phyloP scores from a whole-genome alignment of 1,140 invertebrate genomes.

The Drosophila lowei region DNA sequence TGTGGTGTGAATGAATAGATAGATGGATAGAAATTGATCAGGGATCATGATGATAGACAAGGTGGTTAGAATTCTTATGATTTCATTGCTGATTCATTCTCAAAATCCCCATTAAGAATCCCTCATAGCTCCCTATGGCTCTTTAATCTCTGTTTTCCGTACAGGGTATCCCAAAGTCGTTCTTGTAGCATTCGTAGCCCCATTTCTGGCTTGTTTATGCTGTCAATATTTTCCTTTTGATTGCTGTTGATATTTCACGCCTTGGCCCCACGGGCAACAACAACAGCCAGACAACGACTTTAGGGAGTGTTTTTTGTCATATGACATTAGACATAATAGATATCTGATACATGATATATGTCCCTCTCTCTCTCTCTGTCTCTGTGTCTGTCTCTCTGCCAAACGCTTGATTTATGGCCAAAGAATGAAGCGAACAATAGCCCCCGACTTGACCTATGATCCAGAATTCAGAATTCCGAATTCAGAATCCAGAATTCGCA shows the following conservation, averaged over 20 bases:
- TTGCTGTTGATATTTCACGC: conserved; percentile 75
- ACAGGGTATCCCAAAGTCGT: conserved; percentile 35
- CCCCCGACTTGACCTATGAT: conserved; percentile 46
- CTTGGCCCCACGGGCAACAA: conserved; percentile 47
- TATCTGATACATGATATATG: conserved; percentile 43
- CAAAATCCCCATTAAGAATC: too few relatives aligned
- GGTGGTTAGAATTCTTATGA: too few relatives aligned
- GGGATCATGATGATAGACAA: too few relatives aligned
- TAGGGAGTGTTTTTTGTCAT: conserved; percentile 56
- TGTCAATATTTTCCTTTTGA: conserved; percentile 73
- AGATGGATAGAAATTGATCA: neutral
- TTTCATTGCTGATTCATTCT: neutral
- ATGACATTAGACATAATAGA: conserved; percentile 63
- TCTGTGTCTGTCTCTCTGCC: conserved; percentile 1
- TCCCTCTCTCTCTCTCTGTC: neutral
- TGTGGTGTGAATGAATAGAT: neutral
- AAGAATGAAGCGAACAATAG: conserved; percentile 24
- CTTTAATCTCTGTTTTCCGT: neutral
- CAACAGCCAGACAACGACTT: conserved; percentile 24
- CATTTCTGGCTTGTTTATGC: conserved; percentile 40
- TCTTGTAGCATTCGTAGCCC: neutral
- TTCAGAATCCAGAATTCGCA: conserved; percentile 32
- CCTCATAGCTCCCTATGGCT: neutral
- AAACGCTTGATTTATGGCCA: conserved; percentile 50
- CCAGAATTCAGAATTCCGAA: too few relatives aligned